Base-by-base conservation (phyloP, 1,140 invertebrate genomes). In the Liolophura sinensis region DNA sequence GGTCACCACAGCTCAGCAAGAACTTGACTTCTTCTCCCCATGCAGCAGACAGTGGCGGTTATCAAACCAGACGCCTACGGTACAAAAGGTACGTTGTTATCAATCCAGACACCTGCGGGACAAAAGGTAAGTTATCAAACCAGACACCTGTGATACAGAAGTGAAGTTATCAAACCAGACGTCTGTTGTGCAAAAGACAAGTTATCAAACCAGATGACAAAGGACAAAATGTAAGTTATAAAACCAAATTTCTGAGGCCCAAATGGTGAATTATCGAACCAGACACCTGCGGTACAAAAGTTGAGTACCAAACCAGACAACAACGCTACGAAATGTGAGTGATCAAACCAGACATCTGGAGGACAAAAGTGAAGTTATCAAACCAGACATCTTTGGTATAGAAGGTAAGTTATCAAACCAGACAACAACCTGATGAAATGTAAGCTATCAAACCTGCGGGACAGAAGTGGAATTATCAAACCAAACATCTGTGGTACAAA, bases 11-110 rank as follows among this genome's bases (percentile, higher is more conserved):
- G 82, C 82, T 4, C 64, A 84, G 48, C 75, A 78, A 72, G 84
- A 85, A 75, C 24, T 84, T 11, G 69, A 82, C 6, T 81, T 72
- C 66, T 85, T 85, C 77, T 85, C 78, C 84, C 84, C 6, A 72
- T 83, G 67, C 71, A 85, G 67, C 75, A 84, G 67, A 84, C 82
- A 16, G 68, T 85, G 9, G 82, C 81, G 27, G 73, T 81, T 6
- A 82, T 85, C 56, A 84, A 84, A 73, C 82, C 84, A 60, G 78
- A 80, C 67, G 81, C 74, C 40, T 73, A 73, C 62, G 74, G 74
- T 54, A 79, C 74, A 22, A 83, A 84, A 73, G 83, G 82, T 83
- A 67, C 51, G 49, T 0, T 60, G 5, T 18, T 1, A 47, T 52
- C 48, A 54, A 15, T 50, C 14, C n/a, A n/a, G n/a, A 50, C n/a